Conservation (phyloP, 2,797 vertebrate genomes). For the Anomalospiza imberbis region DNA sequence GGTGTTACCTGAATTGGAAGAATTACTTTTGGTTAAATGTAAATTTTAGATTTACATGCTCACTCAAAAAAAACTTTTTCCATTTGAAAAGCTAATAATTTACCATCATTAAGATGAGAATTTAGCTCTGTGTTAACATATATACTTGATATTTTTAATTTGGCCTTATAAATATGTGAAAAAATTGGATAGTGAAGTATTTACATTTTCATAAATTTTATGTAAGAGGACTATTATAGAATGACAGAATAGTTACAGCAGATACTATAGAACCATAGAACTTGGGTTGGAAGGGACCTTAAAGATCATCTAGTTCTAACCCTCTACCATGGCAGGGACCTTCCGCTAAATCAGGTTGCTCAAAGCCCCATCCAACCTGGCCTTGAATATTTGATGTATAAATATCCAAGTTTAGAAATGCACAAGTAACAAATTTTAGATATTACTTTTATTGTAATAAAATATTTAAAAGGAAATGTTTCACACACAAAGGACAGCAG, state of each 20-base stretch:
- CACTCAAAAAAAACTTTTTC: background rate
- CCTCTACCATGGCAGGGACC: background rate
- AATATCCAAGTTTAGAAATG: background rate
- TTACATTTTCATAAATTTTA: background rate
- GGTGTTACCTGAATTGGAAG: background rate
- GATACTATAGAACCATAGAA: background rate
- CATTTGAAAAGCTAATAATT: background rate
- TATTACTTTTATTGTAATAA: background rate
- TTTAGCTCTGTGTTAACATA: background rate
- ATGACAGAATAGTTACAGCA: background rate
- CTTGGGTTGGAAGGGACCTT: background rate
- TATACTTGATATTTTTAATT: background rate
- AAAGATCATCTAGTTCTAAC: background rate
- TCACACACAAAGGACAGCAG: background rate
- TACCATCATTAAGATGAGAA: background rate
- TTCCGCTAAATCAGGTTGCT: background rate
- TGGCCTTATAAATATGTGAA: background rate
- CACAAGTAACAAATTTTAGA: background rate
- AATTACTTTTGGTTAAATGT: background rate
- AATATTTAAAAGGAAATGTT: background rate
- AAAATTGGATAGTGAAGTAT: background rate
- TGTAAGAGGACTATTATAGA: background rate
- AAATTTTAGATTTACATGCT: background rate
- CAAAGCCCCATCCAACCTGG: background rate
- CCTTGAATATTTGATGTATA: background rate